These are phyloP conservation scores for Leptobrachium ailaonicum DNA, from an alignment of 2,113 vertebrate species.

Conservation along the genomic window DNA sequence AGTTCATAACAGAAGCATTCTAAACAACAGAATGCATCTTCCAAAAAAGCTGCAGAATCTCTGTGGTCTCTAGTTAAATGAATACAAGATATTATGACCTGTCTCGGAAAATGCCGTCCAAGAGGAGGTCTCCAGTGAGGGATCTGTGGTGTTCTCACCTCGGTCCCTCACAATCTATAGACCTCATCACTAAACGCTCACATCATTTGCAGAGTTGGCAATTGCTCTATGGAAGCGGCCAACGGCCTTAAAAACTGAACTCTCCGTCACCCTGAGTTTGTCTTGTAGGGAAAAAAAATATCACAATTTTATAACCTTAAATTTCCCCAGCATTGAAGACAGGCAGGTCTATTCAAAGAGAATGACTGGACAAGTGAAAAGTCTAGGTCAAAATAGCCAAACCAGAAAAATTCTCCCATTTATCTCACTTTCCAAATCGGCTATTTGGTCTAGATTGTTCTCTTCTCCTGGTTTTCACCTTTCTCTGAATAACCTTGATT, in stretches of 20 bases:
- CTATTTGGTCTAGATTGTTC: no score
- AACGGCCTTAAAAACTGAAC: slow-evolving; percentile 56
- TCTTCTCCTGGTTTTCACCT: no score
- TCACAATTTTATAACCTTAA: neutral
- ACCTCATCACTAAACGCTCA: slow-evolving; percentile 52
- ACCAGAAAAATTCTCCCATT: no score
- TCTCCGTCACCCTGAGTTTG: slow-evolving; percentile 53
- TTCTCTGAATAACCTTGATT: no score
- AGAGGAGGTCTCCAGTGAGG: slow-evolving; percentile 45
- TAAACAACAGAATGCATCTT: neutral
- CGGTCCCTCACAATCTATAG: slow-evolving; percentile 53
- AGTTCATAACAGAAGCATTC: slow-evolving; percentile 25
- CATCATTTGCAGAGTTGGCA: slow-evolving; percentile 51
- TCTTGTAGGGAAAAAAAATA: neutral
- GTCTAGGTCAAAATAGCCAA: no score
- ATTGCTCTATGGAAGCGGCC: slow-evolving; percentile 36
- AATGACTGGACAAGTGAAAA: no score
- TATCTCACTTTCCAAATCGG: no score
- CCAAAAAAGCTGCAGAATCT: slow-evolving; percentile 23
- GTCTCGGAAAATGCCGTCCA: slow-evolving; percentile 37
- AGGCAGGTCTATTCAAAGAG: neutral
- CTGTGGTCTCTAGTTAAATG: slow-evolving; percentile 16
- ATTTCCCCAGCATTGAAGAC: neutral
- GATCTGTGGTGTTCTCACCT: slow-evolving; percentile 52
- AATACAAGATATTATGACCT: slow-evolving; percentile 32